These are phyloP conservation scores for Brachylomia viminalis DNA, from an alignment of 2,888 invertebrate species.

Conservation along the genomic window DNA sequence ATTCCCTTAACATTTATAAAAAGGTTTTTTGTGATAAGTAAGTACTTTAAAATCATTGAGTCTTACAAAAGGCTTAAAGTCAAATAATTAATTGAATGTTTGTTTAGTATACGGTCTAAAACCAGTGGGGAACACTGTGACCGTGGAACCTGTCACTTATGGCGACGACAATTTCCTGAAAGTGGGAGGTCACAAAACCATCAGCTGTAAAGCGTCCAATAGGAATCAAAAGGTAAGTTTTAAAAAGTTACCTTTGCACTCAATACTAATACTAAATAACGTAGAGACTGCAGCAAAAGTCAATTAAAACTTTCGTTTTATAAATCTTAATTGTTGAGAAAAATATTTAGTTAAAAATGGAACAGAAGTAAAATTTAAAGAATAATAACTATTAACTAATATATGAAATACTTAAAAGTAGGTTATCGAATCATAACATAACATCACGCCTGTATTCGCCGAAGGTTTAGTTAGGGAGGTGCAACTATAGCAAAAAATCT, in stretches of 20 bases:
- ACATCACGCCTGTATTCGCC: too few relatives aligned
- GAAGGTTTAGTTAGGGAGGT: too few relatives aligned
- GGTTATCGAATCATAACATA: too few relatives aligned
- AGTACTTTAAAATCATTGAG: too few relatives aligned
- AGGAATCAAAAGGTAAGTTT: slow-evolving; percentile 78
- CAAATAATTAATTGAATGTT: neutral
- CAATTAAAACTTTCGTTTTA: too few relatives aligned
- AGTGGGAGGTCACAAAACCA: slow-evolving; percentile 73
- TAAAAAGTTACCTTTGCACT: neutral
- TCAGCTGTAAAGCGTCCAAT: slow-evolving; percentile 77
- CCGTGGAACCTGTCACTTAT: slow-evolving; percentile 75
- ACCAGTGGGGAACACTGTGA: slow-evolving; percentile 64
- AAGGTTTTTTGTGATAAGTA: neutral
- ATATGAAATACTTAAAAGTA: neutral
- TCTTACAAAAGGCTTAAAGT: neutral
- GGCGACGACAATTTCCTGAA: slow-evolving; percentile 72
- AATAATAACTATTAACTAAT: neutral
- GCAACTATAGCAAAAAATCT: too few relatives aligned
- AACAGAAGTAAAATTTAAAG: neutral
- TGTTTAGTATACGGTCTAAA: slow-evolving; percentile 76
- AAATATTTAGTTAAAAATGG: too few relatives aligned
- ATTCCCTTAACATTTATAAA: neutral
- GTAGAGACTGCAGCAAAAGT: too few relatives aligned
- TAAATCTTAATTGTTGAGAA: neutral
- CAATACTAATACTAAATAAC: too few relatives aligned